phyloP scores from a whole-genome alignment of 2,113 vertebrate genomes.

The Manacus vitellinus region DNA sequence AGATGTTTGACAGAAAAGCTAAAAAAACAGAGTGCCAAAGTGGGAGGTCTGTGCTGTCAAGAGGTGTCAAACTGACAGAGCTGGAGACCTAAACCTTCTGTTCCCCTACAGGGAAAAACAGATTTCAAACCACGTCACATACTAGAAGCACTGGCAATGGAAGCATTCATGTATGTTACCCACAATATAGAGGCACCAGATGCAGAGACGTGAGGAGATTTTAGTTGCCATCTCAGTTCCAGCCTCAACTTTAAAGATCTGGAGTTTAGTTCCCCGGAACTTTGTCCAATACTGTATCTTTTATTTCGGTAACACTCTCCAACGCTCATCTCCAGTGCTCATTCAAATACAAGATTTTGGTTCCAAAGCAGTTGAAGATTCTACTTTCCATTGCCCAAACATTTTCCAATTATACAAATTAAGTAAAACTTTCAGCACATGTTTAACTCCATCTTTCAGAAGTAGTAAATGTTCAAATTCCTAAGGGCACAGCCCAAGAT shows the following conservation, averaged over 20 bases:
- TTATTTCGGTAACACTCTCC: not conserved
- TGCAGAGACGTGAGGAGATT: not conserved
- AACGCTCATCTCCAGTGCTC: not conserved
- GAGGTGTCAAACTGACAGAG: slow-evolving; percentile 52
- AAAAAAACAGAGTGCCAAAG: slow-evolving; percentile 17
- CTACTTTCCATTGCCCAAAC: not conserved
- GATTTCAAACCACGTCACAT: slow-evolving; percentile 48
- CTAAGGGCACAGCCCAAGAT: not conserved
- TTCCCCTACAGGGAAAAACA: slow-evolving; percentile 38
- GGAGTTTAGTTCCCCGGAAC: not conserved
- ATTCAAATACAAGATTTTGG: not conserved
- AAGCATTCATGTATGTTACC: slow-evolving; percentile 30
- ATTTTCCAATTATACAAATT: not conserved
- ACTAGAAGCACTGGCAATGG: slow-evolving; percentile 30
- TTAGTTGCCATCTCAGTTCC: not conserved
- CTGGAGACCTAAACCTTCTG: slow-evolving; percentile 60
- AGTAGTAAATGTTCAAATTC: not conserved
- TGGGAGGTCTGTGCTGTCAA: slow-evolving; percentile 56
- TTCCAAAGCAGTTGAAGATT: not conserved
- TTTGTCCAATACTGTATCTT: not conserved
- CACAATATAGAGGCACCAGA: slow-evolving; percentile 2
- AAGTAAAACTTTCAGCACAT: not conserved
- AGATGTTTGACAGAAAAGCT: slow-evolving; percentile 41
- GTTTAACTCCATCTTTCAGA: not conserved
- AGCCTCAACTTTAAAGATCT: not conserved